phyloP scores from a whole-genome alignment of 2,888 invertebrate genomes.

The Scaptomyza caliginosa region DNA sequence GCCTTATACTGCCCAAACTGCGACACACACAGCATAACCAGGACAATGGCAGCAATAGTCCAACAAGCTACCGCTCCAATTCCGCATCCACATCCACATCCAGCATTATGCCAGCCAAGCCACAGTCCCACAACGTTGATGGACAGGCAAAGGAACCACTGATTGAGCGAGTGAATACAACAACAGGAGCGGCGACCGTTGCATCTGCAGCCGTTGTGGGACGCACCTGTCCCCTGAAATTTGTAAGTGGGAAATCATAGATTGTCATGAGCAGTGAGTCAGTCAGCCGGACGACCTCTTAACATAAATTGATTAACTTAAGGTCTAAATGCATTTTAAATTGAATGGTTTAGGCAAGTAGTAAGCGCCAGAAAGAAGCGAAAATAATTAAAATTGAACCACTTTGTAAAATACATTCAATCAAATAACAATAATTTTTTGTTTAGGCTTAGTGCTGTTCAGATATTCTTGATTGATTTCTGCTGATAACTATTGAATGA shows the following conservation, averaged over 20 bases:
- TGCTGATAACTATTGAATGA: neutral
- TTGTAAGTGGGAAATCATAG: constrained; percentile 76
- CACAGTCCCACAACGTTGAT: constrained; percentile 23
- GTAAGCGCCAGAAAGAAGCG: neutral
- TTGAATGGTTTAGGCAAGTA: neutral
- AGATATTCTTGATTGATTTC: neutral
- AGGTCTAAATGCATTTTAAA: neutral
- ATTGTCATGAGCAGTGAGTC: constrained; percentile 6
- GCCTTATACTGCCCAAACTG: constrained; percentile 81
- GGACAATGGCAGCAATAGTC: constrained; percentile 18
- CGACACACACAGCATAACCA: constrained; percentile 49
- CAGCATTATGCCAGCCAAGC: constrained; percentile 40
- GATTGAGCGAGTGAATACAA: constrained; percentile 55
- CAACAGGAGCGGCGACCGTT: constrained; percentile 38
- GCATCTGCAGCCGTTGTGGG: constrained; percentile 45
- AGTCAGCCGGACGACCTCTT: constrained; percentile 2
- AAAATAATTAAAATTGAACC: too few species aligned
- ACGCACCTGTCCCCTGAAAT: constrained; percentile 81
- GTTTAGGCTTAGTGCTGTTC: neutral
- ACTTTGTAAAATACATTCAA: neutral
- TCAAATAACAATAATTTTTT: neutral
- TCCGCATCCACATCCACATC: constrained; percentile 19
- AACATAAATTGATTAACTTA: constrained; percentile 1
- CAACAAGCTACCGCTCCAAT: constrained; percentile 8
- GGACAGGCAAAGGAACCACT: constrained; percentile 19